Evolutionary conservation across 2,797 vertebrate genomes (phyloP).

Genomic region (Chloroceryle inda): DNA sequence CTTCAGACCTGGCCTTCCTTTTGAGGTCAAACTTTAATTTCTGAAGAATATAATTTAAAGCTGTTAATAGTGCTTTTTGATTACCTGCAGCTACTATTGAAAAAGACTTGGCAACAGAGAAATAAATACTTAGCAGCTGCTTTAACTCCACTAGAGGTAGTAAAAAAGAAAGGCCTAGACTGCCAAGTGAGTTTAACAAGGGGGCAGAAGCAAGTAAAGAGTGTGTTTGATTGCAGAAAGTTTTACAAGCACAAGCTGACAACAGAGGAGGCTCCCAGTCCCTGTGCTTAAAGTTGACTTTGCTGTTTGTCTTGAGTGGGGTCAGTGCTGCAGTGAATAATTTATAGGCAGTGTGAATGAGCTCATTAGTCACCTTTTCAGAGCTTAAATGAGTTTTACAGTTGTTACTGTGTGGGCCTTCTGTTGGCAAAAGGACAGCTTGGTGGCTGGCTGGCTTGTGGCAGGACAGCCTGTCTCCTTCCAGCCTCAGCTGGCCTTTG

Average conservation of each 20-base stretch:
- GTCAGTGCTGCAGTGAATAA: constrained; percentile 84
- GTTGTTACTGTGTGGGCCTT: constrained; percentile 82
- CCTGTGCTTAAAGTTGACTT: constrained; percentile 84
- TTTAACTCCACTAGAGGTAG: constrained; percentile 72
- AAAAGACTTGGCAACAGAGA: constrained; percentile 38
- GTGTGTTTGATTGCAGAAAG: constrained; percentile 27
- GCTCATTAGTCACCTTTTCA: constrained; percentile 88
- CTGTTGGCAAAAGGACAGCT: constrained; percentile 78
- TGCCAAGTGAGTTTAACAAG: constrained; percentile 45
- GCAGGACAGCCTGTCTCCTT: constrained; percentile 58
- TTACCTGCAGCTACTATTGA: constrained; percentile 74
- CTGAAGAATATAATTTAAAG: constrained; percentile 75
- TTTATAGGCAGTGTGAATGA: constrained; percentile 86
- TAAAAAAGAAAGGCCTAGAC: constrained; percentile 55
- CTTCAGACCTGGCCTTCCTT: constrained; percentile 67
- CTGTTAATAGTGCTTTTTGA: constrained; percentile 72
- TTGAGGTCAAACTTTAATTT: constrained; percentile 79
- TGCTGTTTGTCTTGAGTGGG: constrained; percentile 77
- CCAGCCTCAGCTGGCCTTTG: constrained; percentile 54
- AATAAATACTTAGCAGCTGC: constrained; percentile 75
- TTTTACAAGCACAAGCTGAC: constrained; percentile 40
- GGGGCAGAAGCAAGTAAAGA: constrained; percentile 3
- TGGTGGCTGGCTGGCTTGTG: constrained; percentile 70
- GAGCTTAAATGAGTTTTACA: constrained; percentile 84
- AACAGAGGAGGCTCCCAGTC: not conserved